Percentiles rank a stretch among this genome's conserved stretches.
These are phyloP conservation scores for Meghimatium bilineatum DNA, from an alignment of 2,888 invertebrate genomes.

Conservation along the genomic window DNA sequence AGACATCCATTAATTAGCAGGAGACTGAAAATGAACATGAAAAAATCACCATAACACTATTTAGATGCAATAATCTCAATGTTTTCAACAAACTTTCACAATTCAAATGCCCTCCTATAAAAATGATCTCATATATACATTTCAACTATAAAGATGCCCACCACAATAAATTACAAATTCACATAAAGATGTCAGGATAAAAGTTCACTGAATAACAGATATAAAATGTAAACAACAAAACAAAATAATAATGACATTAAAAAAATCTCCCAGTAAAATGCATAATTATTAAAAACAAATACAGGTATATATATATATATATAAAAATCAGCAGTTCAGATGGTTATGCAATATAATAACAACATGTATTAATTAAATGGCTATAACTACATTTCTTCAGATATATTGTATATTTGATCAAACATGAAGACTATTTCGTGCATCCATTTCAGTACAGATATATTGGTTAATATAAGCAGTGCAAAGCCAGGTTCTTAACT, in stretches of 20 bases:
- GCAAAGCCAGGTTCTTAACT: background rate
- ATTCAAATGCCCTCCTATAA: background rate
- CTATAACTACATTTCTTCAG: background rate
- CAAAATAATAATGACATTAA: background rate
- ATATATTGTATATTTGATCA: background rate
- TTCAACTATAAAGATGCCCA: background rate
- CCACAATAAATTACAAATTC: background rate
- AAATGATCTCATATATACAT: background rate
- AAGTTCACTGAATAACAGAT: background rate
- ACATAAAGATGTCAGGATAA: too few species aligned
- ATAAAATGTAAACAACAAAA: slow-evolving; percentile 5
- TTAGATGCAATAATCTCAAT: too few species aligned
- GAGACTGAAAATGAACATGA: too few species aligned
- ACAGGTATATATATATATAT: too few species aligned
- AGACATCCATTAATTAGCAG: too few species aligned
- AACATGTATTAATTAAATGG: background rate
- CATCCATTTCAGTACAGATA: background rate
- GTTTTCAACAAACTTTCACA: too few species aligned
- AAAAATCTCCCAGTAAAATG: too few species aligned
- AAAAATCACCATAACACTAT: too few species aligned
- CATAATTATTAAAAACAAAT: background rate
- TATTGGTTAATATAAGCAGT: background rate
- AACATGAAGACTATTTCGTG: background rate
- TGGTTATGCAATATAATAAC: background rate
- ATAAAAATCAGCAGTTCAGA: background rate